phyloP scores from a whole-genome alignment of 1,140 invertebrate species.

The Calephelis nemesis region DNA sequence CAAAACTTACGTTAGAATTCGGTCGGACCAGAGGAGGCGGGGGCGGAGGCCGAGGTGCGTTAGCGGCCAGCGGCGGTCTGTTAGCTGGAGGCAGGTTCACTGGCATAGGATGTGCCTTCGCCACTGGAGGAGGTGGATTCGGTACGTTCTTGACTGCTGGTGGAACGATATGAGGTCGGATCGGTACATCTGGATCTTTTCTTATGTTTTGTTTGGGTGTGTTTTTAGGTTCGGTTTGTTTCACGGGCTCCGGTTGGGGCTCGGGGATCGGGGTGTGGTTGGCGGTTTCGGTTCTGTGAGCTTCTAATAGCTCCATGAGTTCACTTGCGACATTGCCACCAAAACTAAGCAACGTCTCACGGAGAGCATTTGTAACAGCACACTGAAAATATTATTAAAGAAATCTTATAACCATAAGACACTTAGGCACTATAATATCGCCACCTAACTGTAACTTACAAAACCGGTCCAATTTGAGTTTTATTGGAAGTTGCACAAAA shows the following conservation, averaged over 20 bases:
- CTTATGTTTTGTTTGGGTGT: slow-evolving; percentile 17
- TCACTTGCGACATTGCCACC: slow-evolving; percentile 61
- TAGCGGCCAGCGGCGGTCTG: slow-evolving; percentile 24
- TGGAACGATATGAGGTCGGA: slow-evolving; percentile 20
- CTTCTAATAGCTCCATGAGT: slow-evolving; percentile 55
- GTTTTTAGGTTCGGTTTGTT: slow-evolving; percentile 32
- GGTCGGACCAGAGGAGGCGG: slow-evolving; percentile 35
- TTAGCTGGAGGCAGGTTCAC: slow-evolving; percentile 43
- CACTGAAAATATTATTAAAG: slow-evolving; percentile 44
- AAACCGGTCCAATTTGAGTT: too few species aligned
- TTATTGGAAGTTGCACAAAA: too few species aligned
- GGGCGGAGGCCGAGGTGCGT: slow-evolving; percentile 27
- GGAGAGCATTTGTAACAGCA: slow-evolving; percentile 71
- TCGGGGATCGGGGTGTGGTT: slow-evolving; percentile 30
- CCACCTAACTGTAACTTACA: too few species aligned
- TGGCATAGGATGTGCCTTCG: slow-evolving; percentile 47
- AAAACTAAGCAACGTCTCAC: slow-evolving; percentile 70
- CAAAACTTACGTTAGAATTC: slow-evolving; percentile 74
- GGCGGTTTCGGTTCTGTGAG: slow-evolving; percentile 28
- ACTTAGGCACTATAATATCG: too few species aligned
- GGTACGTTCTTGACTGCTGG: slow-evolving; percentile 37
- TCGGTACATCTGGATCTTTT: slow-evolving; percentile 10
- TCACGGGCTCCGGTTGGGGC: slow-evolving; percentile 25
- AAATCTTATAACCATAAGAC: not conserved
- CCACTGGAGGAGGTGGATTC: slow-evolving; percentile 33